phyloP scores from a whole-genome alignment of 2,113 vertebrate species.

The Osmerus eperlanus region DNA sequence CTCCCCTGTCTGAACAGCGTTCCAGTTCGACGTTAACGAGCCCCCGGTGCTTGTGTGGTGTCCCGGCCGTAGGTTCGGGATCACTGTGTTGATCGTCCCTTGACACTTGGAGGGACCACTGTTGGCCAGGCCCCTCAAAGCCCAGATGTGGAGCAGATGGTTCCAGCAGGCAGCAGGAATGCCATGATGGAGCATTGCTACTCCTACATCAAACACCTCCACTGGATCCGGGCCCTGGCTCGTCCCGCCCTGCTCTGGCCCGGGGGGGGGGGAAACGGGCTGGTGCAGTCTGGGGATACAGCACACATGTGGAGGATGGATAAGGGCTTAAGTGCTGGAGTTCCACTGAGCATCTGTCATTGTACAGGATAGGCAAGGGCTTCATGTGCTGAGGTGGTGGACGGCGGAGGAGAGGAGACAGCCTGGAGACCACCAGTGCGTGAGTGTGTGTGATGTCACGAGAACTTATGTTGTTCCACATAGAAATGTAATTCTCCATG shows the following conservation, averaged over 20 bases:
- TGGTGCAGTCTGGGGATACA: not conserved
- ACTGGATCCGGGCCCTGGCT: conserved; percentile 36
- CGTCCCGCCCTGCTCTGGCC: not conserved
- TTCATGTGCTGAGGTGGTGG: not conserved
- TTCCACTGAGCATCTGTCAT: not conserved
- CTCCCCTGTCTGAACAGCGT: conserved; percentile 5
- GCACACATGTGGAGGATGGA: conserved; percentile 2
- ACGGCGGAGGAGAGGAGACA: not conserved
- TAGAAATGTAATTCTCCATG: not conserved
- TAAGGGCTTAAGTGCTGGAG: conserved; percentile 12
- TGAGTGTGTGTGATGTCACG: conserved; percentile 2
- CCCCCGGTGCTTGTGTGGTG: not conserved
- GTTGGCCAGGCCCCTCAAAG: conserved; percentile 21
- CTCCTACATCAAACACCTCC: conserved; percentile 60
- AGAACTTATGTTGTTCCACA: not conserved
- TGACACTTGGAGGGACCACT: conserved; percentile 16
- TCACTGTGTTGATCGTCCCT: conserved; percentile 1
- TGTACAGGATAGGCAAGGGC: conserved; percentile 4
- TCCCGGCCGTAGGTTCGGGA: not conserved
- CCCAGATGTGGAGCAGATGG: conserved; percentile 70
- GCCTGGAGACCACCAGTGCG: not conserved
- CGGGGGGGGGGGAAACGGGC: not conserved
- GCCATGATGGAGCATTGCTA: conserved; percentile 26
- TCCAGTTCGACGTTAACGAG: conserved; percentile 7
- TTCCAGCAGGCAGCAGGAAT: conserved; percentile 69